Conservation (phyloP, 2,113 vertebrate genomes). For the Albula glossodonta region DNA sequence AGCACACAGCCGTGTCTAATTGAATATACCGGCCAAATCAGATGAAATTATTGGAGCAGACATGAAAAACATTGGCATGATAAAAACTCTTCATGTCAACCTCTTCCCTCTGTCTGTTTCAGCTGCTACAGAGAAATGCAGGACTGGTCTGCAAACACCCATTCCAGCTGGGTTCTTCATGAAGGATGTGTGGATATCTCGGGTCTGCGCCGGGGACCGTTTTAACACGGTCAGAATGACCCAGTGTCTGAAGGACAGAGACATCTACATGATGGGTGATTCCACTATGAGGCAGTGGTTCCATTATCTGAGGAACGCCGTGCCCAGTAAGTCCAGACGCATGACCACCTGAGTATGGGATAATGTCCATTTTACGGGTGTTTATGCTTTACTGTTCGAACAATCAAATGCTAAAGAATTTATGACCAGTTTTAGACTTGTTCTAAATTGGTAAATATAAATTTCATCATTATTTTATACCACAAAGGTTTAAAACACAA, state of each 20-base stretch:
- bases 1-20: too few relatives aligned
- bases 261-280: not conserved
- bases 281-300: conserved; percentile 7
- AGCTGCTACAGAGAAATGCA: conserved; percentile 1
- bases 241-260: not conserved
- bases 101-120: not conserved
- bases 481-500: too few relatives aligned
- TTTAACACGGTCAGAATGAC: not conserved
- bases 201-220: not conserved
- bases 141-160: conserved; percentile 9
- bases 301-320: conserved; percentile 1
- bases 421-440: too few relatives aligned
- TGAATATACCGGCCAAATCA: too few relatives aligned
- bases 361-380: too few relatives aligned
- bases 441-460: too few relatives aligned
- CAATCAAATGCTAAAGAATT: too few relatives aligned
- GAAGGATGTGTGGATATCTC: conserved; percentile 1
- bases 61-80: too few relatives aligned
- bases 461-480: too few relatives aligned
- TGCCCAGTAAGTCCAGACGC: conserved; percentile 34
- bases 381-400: too few relatives aligned
- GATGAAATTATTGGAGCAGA: too few relatives aligned
- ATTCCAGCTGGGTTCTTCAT: conserved; percentile 17
- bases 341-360: too few relatives aligned
- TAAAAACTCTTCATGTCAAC: not conserved